phyloP scores from a whole-genome alignment of 2,797 vertebrate species.

The Labeo calbasu region DNA sequence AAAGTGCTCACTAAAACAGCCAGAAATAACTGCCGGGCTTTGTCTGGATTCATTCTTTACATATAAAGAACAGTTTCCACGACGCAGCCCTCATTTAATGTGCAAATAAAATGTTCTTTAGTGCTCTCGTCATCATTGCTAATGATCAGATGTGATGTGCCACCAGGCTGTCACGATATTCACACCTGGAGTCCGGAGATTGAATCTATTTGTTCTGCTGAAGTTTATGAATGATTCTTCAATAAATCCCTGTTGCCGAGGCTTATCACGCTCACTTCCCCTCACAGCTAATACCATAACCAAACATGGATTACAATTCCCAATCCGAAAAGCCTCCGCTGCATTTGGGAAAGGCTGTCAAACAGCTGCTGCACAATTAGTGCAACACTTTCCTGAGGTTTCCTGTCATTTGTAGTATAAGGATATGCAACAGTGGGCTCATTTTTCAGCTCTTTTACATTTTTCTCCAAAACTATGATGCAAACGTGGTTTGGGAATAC shows the following conservation, averaged over 20 bases:
- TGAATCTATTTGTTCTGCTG: constrained; percentile 56
- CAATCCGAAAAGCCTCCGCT: constrained; percentile 49
- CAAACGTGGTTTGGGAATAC: background rate
- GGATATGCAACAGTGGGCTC: background rate
- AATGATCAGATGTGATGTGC: constrained; percentile 42
- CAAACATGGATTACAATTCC: constrained; percentile 61
- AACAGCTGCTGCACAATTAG: constrained; percentile 46
- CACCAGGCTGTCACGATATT: constrained; percentile 46
- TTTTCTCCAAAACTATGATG: background rate
- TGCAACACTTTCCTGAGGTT: constrained; percentile 16
- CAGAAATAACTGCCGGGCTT: constrained; percentile 40
- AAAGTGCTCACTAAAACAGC: constrained; percentile 45
- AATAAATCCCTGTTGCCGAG: constrained; percentile 55
- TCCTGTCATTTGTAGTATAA: background rate
- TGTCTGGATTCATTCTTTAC: constrained; percentile 42
- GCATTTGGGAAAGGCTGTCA: constrained; percentile 45
- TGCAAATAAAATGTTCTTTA: constrained; percentile 30
- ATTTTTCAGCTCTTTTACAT: background rate
- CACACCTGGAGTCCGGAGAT: constrained; percentile 49
- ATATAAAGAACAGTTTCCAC: constrained; percentile 15
- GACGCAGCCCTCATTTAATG: background rate
- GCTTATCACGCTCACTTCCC: constrained; percentile 57
- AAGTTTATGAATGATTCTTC: constrained; percentile 61
- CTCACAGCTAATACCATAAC: constrained; percentile 56
- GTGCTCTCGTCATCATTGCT: constrained; percentile 22